A percentile compares a stretch with the other conserved stretches of the same genome.
These are phyloP conservation scores for Drosophila colorata DNA, from an alignment of 2,888 invertebrate genomes.

Conservation along the genomic window DNA sequence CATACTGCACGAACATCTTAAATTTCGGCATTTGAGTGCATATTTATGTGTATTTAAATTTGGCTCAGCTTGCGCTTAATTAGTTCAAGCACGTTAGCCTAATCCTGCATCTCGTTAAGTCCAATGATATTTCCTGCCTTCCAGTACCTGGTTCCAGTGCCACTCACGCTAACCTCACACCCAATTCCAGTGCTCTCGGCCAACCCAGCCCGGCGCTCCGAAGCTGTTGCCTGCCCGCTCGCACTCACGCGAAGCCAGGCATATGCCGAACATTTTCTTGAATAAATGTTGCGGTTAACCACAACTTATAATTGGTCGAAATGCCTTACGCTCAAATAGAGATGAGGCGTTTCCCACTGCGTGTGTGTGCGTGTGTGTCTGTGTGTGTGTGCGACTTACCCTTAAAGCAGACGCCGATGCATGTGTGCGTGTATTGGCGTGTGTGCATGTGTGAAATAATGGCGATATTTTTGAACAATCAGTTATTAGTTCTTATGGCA, in stretches of 20 bases:
- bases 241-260: constrained; percentile 49
- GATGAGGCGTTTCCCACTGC: constrained; percentile 32
- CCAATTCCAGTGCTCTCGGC: constrained; percentile 23
- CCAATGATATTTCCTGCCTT: constrained; percentile 2
- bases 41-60: too few relatives aligned
- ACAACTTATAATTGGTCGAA: constrained; percentile 85
- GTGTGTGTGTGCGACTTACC: constrained; percentile 45
- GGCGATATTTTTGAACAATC: constrained; percentile 22
- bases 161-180: constrained; percentile 2
- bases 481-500: constrained; percentile 5
- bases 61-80: too few relatives aligned
- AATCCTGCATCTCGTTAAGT: neutral
- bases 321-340: constrained; percentile 71
- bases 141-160: constrained; percentile 13
- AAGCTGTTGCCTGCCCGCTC: constrained; percentile 47
- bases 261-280: constrained; percentile 80
- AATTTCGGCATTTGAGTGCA: too few relatives aligned
- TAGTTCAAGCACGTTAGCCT: too few relatives aligned
- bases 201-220: constrained; percentile 1
- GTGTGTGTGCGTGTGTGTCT: constrained; percentile 25
- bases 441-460: constrained; percentile 26
- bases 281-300: constrained; percentile 85
- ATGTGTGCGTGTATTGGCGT: constrained; percentile 6
- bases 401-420: constrained; percentile 28
- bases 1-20: too few relatives aligned